A percentile compares a stretch with the other conserved stretches of the same genome.
These are phyloP conservation scores for Premnoplex brunnescens DNA, from an alignment of 2,797 vertebrate genomes.

Conservation along the genomic window DNA sequence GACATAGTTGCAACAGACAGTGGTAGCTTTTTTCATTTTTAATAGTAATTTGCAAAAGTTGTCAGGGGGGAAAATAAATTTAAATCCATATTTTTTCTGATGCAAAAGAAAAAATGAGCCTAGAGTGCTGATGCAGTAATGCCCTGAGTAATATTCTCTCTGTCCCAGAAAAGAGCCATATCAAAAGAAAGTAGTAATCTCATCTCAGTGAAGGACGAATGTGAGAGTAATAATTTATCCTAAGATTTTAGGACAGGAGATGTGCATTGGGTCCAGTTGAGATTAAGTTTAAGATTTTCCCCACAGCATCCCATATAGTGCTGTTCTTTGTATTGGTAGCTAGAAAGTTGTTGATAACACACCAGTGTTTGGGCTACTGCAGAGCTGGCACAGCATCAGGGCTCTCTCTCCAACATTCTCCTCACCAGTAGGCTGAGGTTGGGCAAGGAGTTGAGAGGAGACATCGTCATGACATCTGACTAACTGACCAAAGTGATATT, in stretches of 20 bases:
- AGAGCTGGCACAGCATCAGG: neutral
- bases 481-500: neutral
- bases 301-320: too few relatives aligned
- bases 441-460: neutral
- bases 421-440: neutral
- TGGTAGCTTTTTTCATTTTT: neutral
- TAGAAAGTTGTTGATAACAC: neutral
- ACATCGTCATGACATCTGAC: neutral
- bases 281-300: neutral
- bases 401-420: accelerated
- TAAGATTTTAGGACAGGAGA: neutral
- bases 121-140: neutral
- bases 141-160: neutral
- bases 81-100: neutral
- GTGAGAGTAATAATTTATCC: neutral
- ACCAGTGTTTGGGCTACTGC: neutral
- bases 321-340: neutral
- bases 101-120: neutral
- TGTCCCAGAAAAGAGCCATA: neutral
- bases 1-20: neutral
- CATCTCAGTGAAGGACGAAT: neutral
- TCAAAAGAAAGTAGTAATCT: neutral
- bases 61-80: neutral
- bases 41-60: neutral
- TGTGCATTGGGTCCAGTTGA: neutral